A percentile compares a stretch with the other conserved stretches of the same genome.
Evolutionary conservation across 1,140 invertebrate species (phyloP).

Genomic region (Apis cerana): DNA sequence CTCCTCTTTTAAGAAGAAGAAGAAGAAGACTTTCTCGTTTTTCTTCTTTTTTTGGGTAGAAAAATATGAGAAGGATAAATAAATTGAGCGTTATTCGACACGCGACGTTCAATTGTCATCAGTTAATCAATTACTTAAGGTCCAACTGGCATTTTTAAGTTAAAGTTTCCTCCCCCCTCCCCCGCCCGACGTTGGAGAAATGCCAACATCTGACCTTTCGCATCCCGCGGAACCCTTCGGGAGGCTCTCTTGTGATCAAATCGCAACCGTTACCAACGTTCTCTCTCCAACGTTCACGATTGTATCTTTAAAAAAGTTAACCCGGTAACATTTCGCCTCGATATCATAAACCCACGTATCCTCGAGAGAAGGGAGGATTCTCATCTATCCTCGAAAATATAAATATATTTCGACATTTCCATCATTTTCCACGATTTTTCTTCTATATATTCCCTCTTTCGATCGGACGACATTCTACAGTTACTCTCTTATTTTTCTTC

Average conservation of each 20-base stretch:
- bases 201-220: conserved; percentile 73
- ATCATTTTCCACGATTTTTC: too few species aligned
- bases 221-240: conserved; percentile 64
- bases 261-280: conserved; percentile 33
- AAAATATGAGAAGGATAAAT: too few species aligned
- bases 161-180: conserved; percentile 45
- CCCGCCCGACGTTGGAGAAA: conserved; percentile 53
- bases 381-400: too few species aligned
- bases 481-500: too few species aligned
- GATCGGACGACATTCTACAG: too few species aligned
- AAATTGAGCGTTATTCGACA: too few species aligned
- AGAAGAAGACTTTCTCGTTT: too few species aligned
- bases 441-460: too few species aligned
- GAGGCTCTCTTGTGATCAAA: conserved; percentile 70
- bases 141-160: conserved; percentile 70
- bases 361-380: too few species aligned
- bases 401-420: too few species aligned
- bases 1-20: neutral
- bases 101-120: conserved; percentile 40
- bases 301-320: conserved; percentile 51
- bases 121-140: conserved; percentile 63
- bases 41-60: too few species aligned
- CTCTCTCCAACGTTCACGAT: neutral
- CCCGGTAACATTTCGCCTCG: conserved; percentile 67
- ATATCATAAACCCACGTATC: too few species aligned